A percentile compares a stretch with the other conserved stretches of the same genome.
Evolutionary conservation across 1,140 invertebrate species (phyloP).

Genomic region (Drosophila murphyi): DNA sequence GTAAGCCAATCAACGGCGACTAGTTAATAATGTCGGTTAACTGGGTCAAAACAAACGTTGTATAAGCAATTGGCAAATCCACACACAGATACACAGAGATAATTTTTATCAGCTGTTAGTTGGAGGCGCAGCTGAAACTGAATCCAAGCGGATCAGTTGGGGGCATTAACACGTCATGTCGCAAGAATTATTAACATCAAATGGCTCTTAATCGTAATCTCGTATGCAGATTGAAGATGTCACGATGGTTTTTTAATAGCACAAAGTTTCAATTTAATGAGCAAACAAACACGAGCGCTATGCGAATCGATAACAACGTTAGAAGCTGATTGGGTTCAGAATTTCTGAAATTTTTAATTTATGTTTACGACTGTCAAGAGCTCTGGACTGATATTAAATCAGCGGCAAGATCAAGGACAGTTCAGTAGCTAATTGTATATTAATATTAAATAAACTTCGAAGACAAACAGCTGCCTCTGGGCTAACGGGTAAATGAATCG

Average conservation of each 20-base stretch:
- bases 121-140: not conserved
- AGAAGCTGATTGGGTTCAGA: not conserved
- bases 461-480: conserved; percentile 34
- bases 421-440: conserved; percentile 8
- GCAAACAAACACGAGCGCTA: conserved; percentile 18
- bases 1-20: conserved; percentile 38
- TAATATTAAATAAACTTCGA: conserved; percentile 1
- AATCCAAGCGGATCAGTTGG: conserved; percentile 13
- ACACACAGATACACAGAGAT: not conserved
- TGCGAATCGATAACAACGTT: conserved; percentile 59
- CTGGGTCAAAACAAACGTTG: conserved; percentile 30
- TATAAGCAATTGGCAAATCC: conserved; percentile 26
- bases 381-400: conserved; percentile 23
- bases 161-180: conserved; percentile 41
- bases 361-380: conserved; percentile 32
- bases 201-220: conserved; percentile 17
- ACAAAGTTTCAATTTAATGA: conserved; percentile 31
- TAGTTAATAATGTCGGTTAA: conserved; percentile 21
- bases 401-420: conserved; percentile 66
- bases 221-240: conserved; percentile 57
- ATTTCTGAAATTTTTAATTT: conserved; percentile 47
- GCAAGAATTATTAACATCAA: conserved; percentile 25
- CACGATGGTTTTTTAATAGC: conserved; percentile 51
- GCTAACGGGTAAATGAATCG: too few species aligned
- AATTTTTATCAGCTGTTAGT: conserved; percentile 21